Percentiles rank a stretch among this genome's conserved stretches.
phyloP scores from a whole-genome alignment of 1,140 invertebrate genomes.

The Sinella curviseta region DNA sequence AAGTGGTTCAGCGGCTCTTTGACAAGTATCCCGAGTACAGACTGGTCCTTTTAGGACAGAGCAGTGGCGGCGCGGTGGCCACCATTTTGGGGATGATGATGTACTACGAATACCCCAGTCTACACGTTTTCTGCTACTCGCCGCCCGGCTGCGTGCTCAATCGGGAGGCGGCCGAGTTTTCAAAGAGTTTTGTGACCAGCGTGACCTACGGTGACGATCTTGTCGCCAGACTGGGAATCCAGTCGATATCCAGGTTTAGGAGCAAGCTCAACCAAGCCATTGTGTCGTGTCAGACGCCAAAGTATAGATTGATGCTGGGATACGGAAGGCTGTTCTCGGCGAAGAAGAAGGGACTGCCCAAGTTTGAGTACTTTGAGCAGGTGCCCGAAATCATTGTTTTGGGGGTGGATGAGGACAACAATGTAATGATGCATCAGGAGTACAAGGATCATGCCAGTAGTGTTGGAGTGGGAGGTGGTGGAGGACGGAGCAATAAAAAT shows the following conservation, averaged over 20 bases:
- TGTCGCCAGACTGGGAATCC: slow-evolving; percentile 68
- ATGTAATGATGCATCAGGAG: slow-evolving; percentile 17
- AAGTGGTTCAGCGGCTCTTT: slow-evolving; percentile 70
- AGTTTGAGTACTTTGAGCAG: slow-evolving; percentile 25
- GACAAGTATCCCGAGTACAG: slow-evolving; percentile 70
- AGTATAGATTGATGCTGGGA: slow-evolving; percentile 34
- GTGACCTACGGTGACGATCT: slow-evolving; percentile 86
- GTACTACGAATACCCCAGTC: slow-evolving; percentile 70
- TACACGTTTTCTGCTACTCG: slow-evolving; percentile 79
- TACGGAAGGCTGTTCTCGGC: slow-evolving; percentile 4
- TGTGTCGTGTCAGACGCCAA: slow-evolving; percentile 37
- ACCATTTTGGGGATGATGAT: slow-evolving; percentile 75
- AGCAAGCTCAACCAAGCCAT: slow-evolving; percentile 33
- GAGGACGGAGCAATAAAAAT: neutral
- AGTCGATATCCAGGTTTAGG: slow-evolving; percentile 32
- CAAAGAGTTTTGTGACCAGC: slow-evolving; percentile 79
- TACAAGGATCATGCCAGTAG: neutral
- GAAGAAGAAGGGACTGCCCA: neutral
- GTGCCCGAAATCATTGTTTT: slow-evolving; percentile 9
- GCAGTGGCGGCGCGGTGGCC: slow-evolving; percentile 77
- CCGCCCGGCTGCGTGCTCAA: slow-evolving; percentile 76
- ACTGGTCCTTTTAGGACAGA: slow-evolving; percentile 73
- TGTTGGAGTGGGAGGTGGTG: neutral
- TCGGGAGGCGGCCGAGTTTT: slow-evolving; percentile 69
- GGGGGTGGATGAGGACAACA: neutral